Evolutionary conservation across 2,888 invertebrate species (phyloP).

Genomic region (Pristionchus exspectatus): DNA sequence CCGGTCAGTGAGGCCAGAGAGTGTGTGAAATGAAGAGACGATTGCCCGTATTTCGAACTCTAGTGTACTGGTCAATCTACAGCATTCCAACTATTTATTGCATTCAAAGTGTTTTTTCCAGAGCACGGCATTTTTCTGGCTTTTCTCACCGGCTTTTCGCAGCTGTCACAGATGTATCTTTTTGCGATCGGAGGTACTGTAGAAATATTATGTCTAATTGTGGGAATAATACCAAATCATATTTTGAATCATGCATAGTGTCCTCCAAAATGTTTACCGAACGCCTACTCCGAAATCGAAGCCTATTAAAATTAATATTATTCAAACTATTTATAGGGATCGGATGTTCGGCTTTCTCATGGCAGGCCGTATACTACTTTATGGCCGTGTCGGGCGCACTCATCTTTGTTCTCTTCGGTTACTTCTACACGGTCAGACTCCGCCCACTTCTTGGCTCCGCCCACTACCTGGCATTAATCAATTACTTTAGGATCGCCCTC

Average conservation of each 20-base stretch:
- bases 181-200: slow-evolving; percentile 60
- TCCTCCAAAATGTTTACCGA: too few relatives aligned
- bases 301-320: too few relatives aligned
- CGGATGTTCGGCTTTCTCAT: slow-evolving; percentile 51
- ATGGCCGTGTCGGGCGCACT: slow-evolving; percentile 56
- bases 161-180: slow-evolving; percentile 63
- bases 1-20: too few relatives aligned
- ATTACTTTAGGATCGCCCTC: slow-evolving; percentile 57
- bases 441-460: not conserved
- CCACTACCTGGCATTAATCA: not conserved
- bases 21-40: too few relatives aligned
- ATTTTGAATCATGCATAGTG: too few relatives aligned
- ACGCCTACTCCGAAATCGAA: too few relatives aligned
- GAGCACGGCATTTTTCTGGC: slow-evolving; percentile 66
- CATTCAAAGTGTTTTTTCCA: too few relatives aligned
- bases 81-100: not conserved
- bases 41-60: not conserved
- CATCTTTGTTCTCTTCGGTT: not conserved
- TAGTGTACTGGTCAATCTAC: not conserved
- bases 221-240: too few relatives aligned
- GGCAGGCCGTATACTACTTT: slow-evolving; percentile 63
- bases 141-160: slow-evolving; percentile 62
- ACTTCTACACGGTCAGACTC: slow-evolving; percentile 51
- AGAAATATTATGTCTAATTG: not conserved
- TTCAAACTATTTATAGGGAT: not conserved